Base-by-base conservation (phyloP, 1,140 invertebrate species). In the Penaeus chinensis region DNA sequence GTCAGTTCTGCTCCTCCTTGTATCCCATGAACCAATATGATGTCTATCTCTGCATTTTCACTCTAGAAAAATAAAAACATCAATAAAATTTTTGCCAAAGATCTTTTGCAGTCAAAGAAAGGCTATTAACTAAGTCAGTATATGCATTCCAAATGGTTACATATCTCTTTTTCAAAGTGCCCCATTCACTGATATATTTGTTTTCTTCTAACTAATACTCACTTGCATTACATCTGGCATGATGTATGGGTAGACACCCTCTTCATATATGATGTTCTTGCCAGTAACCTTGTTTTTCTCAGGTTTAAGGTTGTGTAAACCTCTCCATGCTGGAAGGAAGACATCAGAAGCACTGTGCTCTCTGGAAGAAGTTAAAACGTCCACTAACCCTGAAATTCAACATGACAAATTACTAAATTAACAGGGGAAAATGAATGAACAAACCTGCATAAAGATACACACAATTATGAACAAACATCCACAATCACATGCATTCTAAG, bases 1-100 rank as follows among this genome's bases (percentile, higher is more conserved):
- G 88, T 89, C 82, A 78, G 82, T 32, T 77, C 78, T 32, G 84
- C 88, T 19, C 83, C 83, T 27, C 88, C 88, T 62, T 82, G 71
- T 42, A 89, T 85, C 20, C 88, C 88, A 78, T 89, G 88, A 11
- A 89, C 88, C 54, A 89, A 71, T 27, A 89, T 76, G 7, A 89
- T 82, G 47, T 89, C 88, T 42, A 82, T 13, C 42, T 82, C 54
- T 24, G 84, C 77, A 83, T 60, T 32, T 62, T 87, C 78, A 20
- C 60, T 10, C 47, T 61, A 19, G 4, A n/a, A 80, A 54, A 54
- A 80, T 2, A 27, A 54, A 7, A 62, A 80, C 10, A 80, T 2
- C 20, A 62, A 62, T 54, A 80, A 22, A 60, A 42, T 18, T 18
- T 66, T 63, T 79, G 19, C 77, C 5, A 0, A 32, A 8, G 22